A percentile compares a stretch with the other conserved stretches of the same genome.
These are phyloP conservation scores for Pelusios castaneus DNA, from an alignment of 2,113 vertebrate species.

Conservation along the genomic window DNA sequence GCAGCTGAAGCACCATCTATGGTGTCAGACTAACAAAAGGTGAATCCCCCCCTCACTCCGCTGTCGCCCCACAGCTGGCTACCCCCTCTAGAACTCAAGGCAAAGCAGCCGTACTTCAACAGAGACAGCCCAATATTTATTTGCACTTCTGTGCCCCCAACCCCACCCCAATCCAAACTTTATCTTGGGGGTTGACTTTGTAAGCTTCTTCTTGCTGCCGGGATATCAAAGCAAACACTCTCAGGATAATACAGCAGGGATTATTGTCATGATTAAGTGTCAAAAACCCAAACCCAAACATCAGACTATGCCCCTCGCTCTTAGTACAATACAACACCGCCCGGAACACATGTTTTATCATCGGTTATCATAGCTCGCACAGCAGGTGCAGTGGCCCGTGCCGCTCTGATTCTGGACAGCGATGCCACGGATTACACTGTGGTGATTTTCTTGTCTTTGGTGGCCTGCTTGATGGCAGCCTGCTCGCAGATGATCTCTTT, in stretches of 20 bases:
- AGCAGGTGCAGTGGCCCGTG: fast-evolving
- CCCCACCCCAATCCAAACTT: not conserved
- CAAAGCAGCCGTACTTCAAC: not conserved
- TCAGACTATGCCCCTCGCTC: not conserved
- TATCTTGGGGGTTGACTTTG: not conserved
- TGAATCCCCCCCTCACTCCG: not conserved
- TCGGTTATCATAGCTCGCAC: not conserved
- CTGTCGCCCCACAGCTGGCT: not conserved
- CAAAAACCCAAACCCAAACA: not conserved
- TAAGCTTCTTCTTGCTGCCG: not conserved
- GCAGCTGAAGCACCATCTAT: not conserved
- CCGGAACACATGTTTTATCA: not conserved
- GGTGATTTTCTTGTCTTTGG: constrained; percentile 99
- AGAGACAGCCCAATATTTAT: not conserved
- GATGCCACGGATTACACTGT: constrained; percentile 79
- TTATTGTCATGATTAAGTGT: fast-evolving
- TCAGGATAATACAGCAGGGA: not conserved
- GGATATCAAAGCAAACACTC: not conserved
- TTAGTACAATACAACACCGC: not conserved
- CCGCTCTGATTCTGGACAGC: fast-evolving
- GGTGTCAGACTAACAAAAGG: not conserved
- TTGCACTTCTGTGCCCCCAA: not conserved
- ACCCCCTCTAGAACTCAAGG: not conserved
- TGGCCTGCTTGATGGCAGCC: constrained; percentile 97
- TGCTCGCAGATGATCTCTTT: constrained; percentile 99